Percentiles rank a stretch among this genome's conserved stretches.
Conservation (phyloP, 2,797 vertebrate species). For the Denticeps clupeoides region DNA sequence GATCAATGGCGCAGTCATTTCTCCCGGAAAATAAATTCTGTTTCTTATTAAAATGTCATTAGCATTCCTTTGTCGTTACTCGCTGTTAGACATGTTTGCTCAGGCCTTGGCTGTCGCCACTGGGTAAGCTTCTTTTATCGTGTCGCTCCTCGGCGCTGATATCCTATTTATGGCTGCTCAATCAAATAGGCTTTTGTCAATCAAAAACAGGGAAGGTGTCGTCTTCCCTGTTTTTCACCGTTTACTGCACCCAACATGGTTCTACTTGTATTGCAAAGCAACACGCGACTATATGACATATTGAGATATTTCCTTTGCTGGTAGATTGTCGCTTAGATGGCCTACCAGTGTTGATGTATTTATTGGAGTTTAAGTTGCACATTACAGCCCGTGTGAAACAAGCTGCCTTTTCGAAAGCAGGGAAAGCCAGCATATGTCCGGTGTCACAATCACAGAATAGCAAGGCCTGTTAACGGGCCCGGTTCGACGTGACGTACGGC, state of each 20-base stretch:
- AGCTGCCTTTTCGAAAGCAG: too few species aligned
- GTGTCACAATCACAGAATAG: too few species aligned
- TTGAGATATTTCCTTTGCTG: too few species aligned
- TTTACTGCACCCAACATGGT: background rate
- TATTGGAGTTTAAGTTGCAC: too few species aligned
- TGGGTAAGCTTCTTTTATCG: slow-evolving; percentile 69
- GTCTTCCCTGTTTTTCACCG: slow-evolving; percentile 26
- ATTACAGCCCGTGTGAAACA: too few species aligned
- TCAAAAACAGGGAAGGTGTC: slow-evolving; percentile 65
- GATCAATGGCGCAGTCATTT: slow-evolving; percentile 21
- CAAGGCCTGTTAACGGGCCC: too few species aligned
- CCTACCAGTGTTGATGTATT: too few species aligned
- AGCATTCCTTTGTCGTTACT: slow-evolving; percentile 67
- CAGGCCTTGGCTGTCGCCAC: slow-evolving; percentile 65
- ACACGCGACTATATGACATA: too few species aligned
- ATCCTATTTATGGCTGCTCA: slow-evolving; percentile 50
- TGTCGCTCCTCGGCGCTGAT: slow-evolving; percentile 60
- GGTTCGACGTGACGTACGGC: too few species aligned
- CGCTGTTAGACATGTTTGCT: slow-evolving; percentile 54
- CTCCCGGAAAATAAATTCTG: slow-evolving; percentile 28
- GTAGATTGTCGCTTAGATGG: too few species aligned
- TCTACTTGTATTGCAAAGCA: background rate
- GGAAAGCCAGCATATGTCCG: too few species aligned
- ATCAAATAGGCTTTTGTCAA: slow-evolving; percentile 64
- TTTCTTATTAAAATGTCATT: slow-evolving; percentile 56